These are phyloP conservation scores for Ceuthmochares aereus DNA, from an alignment of 2,113 vertebrate genomes.

Conservation along the genomic window DNA sequence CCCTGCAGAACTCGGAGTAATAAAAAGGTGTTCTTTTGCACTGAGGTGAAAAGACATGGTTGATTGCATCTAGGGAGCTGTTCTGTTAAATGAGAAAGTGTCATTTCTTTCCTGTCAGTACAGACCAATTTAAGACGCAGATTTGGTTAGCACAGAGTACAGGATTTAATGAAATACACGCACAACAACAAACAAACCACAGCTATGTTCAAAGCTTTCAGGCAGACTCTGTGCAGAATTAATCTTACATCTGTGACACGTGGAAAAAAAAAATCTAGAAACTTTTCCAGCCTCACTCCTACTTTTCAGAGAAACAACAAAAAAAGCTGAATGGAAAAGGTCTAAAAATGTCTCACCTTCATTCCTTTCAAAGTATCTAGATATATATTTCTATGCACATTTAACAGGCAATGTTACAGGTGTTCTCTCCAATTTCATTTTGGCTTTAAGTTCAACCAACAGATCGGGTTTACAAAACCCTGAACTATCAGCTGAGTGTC, in stretches of 20 bases:
- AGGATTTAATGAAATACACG: constrained; percentile 52
- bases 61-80: constrained; percentile 69
- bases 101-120: constrained; percentile 65
- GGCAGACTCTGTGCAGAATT: background rate
- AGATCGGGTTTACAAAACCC: background rate
- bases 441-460: background rate
- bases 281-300: background rate
- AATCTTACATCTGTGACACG: background rate
- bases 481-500: background rate
- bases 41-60: constrained; percentile 70
- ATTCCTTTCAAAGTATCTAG: background rate
- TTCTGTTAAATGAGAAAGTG: constrained; percentile 68
- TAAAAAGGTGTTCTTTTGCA: constrained; percentile 71
- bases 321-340: background rate
- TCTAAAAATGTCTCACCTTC: background rate
- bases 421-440: background rate
- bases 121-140: constrained; percentile 58
- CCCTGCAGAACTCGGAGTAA: constrained; percentile 68
- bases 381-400: background rate
- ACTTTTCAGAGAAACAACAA: background rate
- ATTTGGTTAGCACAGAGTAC: constrained; percentile 45
- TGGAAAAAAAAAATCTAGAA: background rate
- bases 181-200: constrained; percentile 7
- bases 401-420: background rate
- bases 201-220: constrained; percentile 7